Evolutionary conservation across 53 echinoderm and acorn worm species (phyloP), one percentile per base, ranked within the genome.

Genomic region (Hippasteria phrygiana): DNA sequence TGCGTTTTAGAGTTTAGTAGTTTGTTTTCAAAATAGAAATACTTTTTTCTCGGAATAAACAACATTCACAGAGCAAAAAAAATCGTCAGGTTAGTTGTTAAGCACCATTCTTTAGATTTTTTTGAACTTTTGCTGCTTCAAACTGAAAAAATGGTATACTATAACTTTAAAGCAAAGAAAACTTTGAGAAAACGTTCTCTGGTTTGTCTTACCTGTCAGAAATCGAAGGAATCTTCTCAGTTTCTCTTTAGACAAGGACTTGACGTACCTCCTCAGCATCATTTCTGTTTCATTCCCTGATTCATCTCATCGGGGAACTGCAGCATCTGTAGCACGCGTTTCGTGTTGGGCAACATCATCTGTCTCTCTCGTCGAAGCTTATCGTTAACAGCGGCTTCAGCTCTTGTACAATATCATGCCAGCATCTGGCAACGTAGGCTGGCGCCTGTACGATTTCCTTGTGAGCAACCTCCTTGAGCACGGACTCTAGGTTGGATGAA

Each of bases 381-480:
- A 41, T 59, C 64, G 20, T 56, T 12, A 80, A 73, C 46, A 88
- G 62, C 71, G 76, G 70, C 38, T 87, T 87, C 80, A 72, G 32
- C 40, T 88, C 43, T 55, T 76, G 35, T 65, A 45, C 36, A 69
- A 83, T 73, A 33, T 24, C 83, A 45, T 69, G 73, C 71, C 77
- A 62, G 63, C 91, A 85, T 47, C 75, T 76, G 33, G 87, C 91
- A 62, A 91, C 77, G 38, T 73, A 91, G 75, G 63, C 75, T 64
- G 91, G 91, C 27, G 63, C 64, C 45, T 91, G 86, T 16, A 86
- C 65, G 38, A 91, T 85, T 63, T 88, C 88, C 76, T 89, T 82
- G 72, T 92, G 92, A 9, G 45, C 88, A 10, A 89, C 74, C 72
- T 92, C 89, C 73, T 62, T 80, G n/a, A 92, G 77, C 36, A 92